Evolutionary conservation across 37 sponge, comb jelly and placozoan species (phyloP).

Genomic region (Petrosia ficiformis): DNA sequence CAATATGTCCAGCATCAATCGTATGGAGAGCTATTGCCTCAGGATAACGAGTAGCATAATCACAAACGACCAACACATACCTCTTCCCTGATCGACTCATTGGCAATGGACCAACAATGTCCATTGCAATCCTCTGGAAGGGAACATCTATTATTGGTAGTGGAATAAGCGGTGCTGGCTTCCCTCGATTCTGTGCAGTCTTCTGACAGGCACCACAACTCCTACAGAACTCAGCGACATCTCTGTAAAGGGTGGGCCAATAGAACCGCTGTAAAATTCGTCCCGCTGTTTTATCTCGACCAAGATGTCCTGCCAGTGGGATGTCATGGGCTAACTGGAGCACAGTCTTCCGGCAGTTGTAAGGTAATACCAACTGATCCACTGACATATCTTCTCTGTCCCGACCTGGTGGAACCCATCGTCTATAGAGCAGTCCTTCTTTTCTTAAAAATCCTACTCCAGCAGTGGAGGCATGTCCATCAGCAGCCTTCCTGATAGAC

Average conservation of each 20-base stretch:
- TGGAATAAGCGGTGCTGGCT: neutral
- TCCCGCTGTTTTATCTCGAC: too few species aligned
- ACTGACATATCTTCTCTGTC: neutral
- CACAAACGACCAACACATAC: conserved; percentile 7
- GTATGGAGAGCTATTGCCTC: too few species aligned
- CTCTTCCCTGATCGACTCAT: too few species aligned
- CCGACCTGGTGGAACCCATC: conserved; percentile 14
- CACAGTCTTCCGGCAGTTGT: neutral
- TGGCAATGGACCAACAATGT: too few species aligned
- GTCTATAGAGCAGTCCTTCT: neutral
- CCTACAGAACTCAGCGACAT: conserved; percentile 1
- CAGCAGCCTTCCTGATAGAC: neutral
- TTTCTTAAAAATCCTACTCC: conserved; percentile 2
- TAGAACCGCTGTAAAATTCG: too few species aligned
- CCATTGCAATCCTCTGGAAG: conserved; percentile 11
- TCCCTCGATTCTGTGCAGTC: neutral
- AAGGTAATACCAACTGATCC: conserved; percentile 5
- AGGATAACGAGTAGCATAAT: too few species aligned
- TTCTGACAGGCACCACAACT: conserved; percentile 8
- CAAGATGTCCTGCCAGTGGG: too few species aligned
- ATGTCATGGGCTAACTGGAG: too few species aligned
- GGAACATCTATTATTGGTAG: conserved; percentile 3
- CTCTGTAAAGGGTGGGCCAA: neutral
- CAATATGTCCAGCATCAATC: conserved; percentile 18
- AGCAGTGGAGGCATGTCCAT: conserved; percentile 3